Evolutionary conservation across 2,113 vertebrate genomes (phyloP).

Genomic region (Periophthalmodon schlosseri): DNA sequence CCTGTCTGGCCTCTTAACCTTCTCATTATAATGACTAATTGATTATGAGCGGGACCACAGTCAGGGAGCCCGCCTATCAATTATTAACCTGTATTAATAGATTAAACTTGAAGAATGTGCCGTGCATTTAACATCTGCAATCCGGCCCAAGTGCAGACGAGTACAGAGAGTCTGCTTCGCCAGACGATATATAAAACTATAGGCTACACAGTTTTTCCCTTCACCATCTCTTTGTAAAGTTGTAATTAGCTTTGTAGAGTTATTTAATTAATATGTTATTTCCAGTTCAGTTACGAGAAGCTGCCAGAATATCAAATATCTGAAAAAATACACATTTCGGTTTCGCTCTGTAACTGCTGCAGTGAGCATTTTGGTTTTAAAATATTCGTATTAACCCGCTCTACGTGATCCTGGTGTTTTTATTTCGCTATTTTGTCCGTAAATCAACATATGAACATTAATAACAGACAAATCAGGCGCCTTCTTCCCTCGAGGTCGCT

Average conservation of each 20-base stretch:
- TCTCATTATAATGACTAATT: constrained; percentile 71
- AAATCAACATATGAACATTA: no score
- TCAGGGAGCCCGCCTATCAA: constrained; percentile 64
- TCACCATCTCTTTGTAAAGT: not conserved
- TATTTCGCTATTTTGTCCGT: no score
- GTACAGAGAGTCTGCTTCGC: constrained; percentile 58
- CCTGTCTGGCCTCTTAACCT: constrained; percentile 34
- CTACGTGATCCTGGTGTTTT: no score
- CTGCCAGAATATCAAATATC: no score
- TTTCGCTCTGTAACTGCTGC: no score
- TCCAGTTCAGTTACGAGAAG: not conserved
- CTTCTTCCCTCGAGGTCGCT: no score
- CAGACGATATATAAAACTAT: constrained; percentile 16
- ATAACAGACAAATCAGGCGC: no score
- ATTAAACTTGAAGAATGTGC: constrained; percentile 64
- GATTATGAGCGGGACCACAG: constrained; percentile 55
- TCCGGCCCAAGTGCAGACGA: constrained; percentile 63
- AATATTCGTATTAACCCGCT: no score
- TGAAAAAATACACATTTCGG: no score
- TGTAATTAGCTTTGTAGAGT: not conserved
- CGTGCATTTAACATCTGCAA: constrained; percentile 63
- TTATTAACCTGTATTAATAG: constrained; percentile 75
- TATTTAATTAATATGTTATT: not conserved
- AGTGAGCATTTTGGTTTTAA: no score
- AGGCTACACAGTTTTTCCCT: not conserved